Conservation (phyloP, 2,113 vertebrate genomes). For the Noctilio leporinus region DNA sequence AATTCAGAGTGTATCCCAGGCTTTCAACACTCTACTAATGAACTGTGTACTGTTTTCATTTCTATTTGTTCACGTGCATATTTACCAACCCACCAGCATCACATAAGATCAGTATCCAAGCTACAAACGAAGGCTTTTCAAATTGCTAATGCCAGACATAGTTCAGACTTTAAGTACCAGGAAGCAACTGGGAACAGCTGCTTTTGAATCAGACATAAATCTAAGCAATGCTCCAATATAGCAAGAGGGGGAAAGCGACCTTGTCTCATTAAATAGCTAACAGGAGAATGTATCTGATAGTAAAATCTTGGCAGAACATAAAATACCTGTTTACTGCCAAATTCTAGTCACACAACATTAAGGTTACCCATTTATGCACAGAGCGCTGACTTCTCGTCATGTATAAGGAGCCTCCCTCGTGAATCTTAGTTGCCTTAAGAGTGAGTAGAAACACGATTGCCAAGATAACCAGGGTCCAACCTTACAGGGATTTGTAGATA, state of each 20-base stretch:
- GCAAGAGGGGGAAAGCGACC: conserved; percentile 22
- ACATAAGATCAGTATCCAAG: conserved; percentile 52
- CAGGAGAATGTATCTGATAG: conserved; percentile 68
- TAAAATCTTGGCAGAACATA: conserved; percentile 73
- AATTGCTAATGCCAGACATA: conserved; percentile 63
- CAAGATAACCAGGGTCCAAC: conserved; percentile 47
- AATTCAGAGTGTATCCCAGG: conserved; percentile 34
- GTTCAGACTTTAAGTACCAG: conserved; percentile 65
- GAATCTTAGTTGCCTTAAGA: conserved; percentile 42
- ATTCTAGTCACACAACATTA: conserved; percentile 71
- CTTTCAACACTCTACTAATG: conserved; percentile 58
- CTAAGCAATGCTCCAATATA: conserved; percentile 56
- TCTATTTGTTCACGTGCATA: conserved; percentile 49
- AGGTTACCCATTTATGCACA: conserved; percentile 66
- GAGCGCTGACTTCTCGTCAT: conserved; percentile 35
- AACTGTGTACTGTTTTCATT: conserved; percentile 51
- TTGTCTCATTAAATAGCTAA: conserved; percentile 73
- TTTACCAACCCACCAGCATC: conserved; percentile 46
- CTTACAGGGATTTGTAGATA: conserved; percentile 60
- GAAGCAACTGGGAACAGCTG: conserved; percentile 66
- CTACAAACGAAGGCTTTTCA: conserved; percentile 61
- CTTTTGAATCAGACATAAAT: conserved; percentile 71
- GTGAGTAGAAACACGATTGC: conserved; percentile 22
- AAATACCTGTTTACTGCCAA: conserved; percentile 72
- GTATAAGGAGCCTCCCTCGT: conserved; percentile 42